A percentile compares a stretch with the other conserved stretches of the same genome.
These are phyloP conservation scores for Charadrius vociferus DNA, from an alignment of 2,113 vertebrate species.

Conservation along the genomic window DNA sequence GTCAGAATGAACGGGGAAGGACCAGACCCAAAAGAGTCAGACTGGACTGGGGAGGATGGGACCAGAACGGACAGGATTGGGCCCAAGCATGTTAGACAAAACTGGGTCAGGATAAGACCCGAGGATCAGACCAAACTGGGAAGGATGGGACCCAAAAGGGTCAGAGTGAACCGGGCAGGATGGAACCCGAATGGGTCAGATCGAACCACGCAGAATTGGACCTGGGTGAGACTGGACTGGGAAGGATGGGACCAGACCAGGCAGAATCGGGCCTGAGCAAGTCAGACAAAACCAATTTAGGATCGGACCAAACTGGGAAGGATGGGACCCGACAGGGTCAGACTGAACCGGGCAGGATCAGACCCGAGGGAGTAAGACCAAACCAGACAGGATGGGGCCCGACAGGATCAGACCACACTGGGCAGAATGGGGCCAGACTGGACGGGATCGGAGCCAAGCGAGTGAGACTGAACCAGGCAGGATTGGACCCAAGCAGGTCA, in stretches of 20 bases:
- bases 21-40: too few species aligned
- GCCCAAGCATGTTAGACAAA: neutral
- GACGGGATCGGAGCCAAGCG: accelerated
- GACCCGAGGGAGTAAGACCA: neutral
- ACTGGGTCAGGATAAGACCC: too few species aligned
- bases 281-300: neutral
- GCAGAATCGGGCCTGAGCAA: neutral
- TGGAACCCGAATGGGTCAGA: accelerated
- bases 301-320: too few species aligned
- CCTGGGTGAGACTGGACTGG: neutral
- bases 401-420: accelerated
- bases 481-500: neutral
- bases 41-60: neutral
- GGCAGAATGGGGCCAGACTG: neutral
- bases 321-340: neutral
- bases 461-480: neutral
- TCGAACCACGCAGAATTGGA: too few species aligned
- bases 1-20: too few species aligned
- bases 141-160: too few species aligned
- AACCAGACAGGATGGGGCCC: neutral
- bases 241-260: neutral
- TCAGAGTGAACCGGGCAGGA: neutral
- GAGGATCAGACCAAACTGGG: too few species aligned
- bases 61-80: neutral
- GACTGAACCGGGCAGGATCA: too few species aligned